Conservation (phyloP, 2,888 invertebrate genomes). For the Pachycephus smyrnensis region DNA sequence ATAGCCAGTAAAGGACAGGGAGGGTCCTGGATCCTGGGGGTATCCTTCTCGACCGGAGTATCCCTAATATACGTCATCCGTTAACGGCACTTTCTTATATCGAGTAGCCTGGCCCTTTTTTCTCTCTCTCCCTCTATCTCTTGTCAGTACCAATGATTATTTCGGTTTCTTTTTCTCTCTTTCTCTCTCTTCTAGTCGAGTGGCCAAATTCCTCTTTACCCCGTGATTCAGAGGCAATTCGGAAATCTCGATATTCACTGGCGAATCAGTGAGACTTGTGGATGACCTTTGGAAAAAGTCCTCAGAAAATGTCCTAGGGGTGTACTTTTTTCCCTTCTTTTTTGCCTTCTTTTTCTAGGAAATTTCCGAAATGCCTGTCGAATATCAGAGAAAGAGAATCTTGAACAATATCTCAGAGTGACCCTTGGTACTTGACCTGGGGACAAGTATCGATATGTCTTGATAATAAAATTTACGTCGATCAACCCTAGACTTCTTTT, state of each 20-base stretch:
- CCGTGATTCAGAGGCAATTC: background rate
- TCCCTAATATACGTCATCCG: constrained; percentile 67
- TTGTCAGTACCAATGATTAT: background rate
- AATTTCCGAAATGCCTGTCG: background rate
- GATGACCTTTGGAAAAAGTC: background rate
- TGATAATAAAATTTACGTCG: background rate
- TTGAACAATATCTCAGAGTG: background rate
- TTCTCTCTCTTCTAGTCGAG: constrained; percentile 8
- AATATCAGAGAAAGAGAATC: background rate
- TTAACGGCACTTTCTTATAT: constrained; percentile 54
- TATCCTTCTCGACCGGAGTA: constrained; percentile 65
- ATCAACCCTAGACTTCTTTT: background rate
- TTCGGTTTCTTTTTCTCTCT: constrained; percentile 9
- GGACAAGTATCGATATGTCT: constrained; percentile 7
- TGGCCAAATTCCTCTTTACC: background rate
- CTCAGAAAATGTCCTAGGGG: background rate
- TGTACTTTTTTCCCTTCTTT: background rate
- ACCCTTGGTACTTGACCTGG: background rate
- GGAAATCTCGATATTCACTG: background rate
- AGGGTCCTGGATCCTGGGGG: constrained; percentile 56
- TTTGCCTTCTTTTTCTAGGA: background rate
- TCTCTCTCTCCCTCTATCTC: constrained; percentile 10
- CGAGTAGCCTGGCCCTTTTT: constrained; percentile 5
- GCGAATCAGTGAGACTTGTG: background rate
- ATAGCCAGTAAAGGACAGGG: constrained; percentile 64